Conservation (phyloP, 2,113 vertebrate genomes). For the Furnarius figulus region DNA sequence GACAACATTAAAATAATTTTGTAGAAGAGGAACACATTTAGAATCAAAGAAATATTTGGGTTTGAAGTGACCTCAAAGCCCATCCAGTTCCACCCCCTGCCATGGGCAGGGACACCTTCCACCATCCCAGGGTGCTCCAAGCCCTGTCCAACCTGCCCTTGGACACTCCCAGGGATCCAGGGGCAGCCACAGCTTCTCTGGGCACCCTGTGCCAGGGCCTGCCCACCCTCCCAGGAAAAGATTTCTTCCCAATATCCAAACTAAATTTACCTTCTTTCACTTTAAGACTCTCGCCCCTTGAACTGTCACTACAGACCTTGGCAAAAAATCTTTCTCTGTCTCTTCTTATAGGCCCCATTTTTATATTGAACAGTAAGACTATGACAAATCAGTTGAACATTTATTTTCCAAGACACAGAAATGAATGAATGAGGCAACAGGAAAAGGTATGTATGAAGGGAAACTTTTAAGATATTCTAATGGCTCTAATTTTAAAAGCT, state of each 20-base stretch:
- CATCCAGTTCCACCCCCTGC: not conserved
- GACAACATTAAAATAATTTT: not conserved
- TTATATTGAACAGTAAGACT: not conserved
- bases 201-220: not conserved
- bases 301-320: not conserved
- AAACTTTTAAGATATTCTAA: conserved; percentile 56
- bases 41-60: not conserved
- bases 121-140: not conserved
- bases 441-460: conserved; percentile 53
- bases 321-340: not conserved
- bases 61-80: not conserved
- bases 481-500: conserved; percentile 71
- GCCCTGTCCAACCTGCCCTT: not conserved
- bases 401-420: conserved; percentile 50
- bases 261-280: not conserved
- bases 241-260: not conserved
- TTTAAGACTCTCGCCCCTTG: not conserved
- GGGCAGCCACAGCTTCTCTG: not conserved
- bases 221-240: fast-evolving
- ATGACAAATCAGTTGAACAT: conserved; percentile 53
- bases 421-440: conserved; percentile 61
- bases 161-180: not conserved
- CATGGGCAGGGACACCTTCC: not conserved
- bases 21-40: not conserved
- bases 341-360: not conserved